Percentiles rank a stretch among this genome's conserved stretches.
These are phyloP conservation scores for Diplolepis rosae DNA, from an alignment of 2,888 invertebrate genomes.

Conservation along the genomic window DNA sequence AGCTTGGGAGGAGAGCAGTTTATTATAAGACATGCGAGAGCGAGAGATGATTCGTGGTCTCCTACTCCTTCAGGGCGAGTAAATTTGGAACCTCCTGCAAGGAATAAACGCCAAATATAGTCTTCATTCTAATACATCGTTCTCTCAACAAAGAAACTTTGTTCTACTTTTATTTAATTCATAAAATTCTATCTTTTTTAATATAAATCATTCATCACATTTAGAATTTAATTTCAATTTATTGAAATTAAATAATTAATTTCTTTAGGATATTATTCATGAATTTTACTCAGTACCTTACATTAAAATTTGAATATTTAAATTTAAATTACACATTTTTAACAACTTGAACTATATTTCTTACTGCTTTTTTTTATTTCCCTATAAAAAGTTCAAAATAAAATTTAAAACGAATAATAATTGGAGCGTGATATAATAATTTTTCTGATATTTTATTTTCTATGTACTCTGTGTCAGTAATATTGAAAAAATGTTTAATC, in stretches of 20 bases:
- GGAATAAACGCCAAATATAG: constrained; percentile 16
- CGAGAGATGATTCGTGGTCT: constrained; percentile 25
- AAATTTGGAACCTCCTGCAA: constrained; percentile 21
- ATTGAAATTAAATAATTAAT: neutral
- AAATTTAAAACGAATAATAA: too few species aligned
- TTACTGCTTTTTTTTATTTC: too few species aligned
- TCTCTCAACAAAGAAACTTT: neutral
- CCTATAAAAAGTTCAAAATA: too few species aligned
- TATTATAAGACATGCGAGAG: constrained; percentile 21
- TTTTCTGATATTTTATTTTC: too few species aligned
- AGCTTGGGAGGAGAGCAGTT: constrained; percentile 10
- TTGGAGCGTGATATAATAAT: too few species aligned
- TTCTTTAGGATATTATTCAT: neutral
- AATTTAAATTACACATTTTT: too few species aligned
- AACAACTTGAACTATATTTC: too few species aligned
- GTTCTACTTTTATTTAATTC: neutral
- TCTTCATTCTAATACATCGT: neutral
- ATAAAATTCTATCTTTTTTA: neutral
- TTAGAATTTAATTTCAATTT: neutral
- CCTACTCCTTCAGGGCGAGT: constrained; percentile 25
- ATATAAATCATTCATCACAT: neutral
- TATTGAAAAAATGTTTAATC: too few species aligned
- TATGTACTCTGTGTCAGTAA: too few species aligned
- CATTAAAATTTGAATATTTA: too few species aligned
- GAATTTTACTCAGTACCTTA: too few species aligned